Evolutionary conservation across 2,113 vertebrate genomes (phyloP).

Genomic region (Pogonocichla stellata): DNA sequence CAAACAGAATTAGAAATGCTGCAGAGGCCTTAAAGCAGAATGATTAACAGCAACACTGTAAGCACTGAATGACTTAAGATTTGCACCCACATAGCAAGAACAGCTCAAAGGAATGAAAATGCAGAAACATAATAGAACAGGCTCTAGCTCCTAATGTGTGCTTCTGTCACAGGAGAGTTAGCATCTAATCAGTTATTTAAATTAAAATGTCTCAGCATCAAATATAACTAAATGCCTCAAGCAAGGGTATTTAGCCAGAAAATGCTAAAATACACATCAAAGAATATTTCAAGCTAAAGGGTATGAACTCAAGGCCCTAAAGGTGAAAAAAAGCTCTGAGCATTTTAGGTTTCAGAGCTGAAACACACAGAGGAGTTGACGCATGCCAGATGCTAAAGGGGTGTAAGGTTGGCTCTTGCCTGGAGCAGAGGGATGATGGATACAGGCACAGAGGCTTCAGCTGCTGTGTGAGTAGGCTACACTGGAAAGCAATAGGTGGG

Average conservation of each 20-base stretch:
- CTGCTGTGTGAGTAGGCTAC: background rate
- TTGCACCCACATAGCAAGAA: background rate
- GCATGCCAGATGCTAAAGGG: background rate
- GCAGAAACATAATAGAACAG: background rate
- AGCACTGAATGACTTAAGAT: background rate
- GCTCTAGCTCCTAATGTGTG: background rate
- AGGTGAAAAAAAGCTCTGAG: background rate
- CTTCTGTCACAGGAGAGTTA: background rate
- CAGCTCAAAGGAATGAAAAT: constrained; percentile 4
- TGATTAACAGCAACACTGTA: background rate
- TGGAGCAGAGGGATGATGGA: background rate
- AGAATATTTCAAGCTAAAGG: background rate
- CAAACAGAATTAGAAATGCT: background rate
- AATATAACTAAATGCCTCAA: background rate
- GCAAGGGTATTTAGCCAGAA: background rate
- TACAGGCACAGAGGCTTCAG: background rate
- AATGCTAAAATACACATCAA: constrained; percentile 1
- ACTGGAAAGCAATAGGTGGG: background rate
- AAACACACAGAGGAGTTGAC: background rate
- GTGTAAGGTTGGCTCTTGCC: background rate
- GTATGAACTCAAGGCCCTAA: background rate
- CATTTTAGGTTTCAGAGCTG: background rate
- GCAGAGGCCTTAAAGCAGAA: background rate
- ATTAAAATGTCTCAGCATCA: constrained; percentile 20
- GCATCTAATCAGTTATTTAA: constrained; percentile 40